Conservation (phyloP, 2,888 invertebrate genomes). For the Leucozona laternaria region DNA sequence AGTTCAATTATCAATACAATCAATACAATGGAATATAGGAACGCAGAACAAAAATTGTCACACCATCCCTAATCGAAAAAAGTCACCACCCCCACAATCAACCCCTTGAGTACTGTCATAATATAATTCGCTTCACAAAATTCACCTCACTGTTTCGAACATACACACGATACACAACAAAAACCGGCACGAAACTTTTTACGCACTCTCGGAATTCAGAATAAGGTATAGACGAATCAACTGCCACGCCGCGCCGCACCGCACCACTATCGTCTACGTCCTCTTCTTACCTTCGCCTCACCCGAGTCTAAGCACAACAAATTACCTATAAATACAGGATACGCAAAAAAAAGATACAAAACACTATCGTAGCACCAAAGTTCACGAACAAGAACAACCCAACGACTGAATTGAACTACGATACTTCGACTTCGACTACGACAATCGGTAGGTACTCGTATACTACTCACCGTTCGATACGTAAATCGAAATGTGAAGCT, state of each 20-base stretch:
- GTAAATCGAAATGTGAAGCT: slow-evolving; percentile 51
- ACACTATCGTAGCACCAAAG: slow-evolving; percentile 18
- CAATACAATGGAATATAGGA: slow-evolving; percentile 49
- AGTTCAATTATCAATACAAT: slow-evolving; percentile 66
- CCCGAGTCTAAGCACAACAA: slow-evolving; percentile 7
- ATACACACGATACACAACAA: slow-evolving; percentile 15
- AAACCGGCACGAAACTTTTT: slow-evolving; percentile 21
- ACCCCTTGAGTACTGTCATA: not conserved
- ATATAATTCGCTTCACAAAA: not conserved
- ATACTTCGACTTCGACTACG: not conserved
- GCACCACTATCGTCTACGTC: not conserved
- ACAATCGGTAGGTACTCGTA: not conserved
- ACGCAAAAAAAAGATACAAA: slow-evolving; percentile 31
- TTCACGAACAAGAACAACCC: slow-evolving; percentile 50
- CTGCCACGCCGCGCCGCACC: not conserved
- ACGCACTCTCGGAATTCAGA: slow-evolving; percentile 31
- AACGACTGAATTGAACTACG: slow-evolving; percentile 38
- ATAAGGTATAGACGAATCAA: slow-evolving; percentile 11
- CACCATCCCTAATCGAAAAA: slow-evolving; percentile 20
- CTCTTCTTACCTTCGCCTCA: too few relatives aligned
- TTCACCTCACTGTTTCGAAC: slow-evolving; percentile 37
- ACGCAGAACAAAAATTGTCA: slow-evolving; percentile 31
- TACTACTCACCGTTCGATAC: slow-evolving; percentile 15
- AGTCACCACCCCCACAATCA: slow-evolving; percentile 1
- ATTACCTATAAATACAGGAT: slow-evolving; percentile 37